Conservation (phyloP, 2,797 vertebrate genomes). For the Ceryle rudis region DNA sequence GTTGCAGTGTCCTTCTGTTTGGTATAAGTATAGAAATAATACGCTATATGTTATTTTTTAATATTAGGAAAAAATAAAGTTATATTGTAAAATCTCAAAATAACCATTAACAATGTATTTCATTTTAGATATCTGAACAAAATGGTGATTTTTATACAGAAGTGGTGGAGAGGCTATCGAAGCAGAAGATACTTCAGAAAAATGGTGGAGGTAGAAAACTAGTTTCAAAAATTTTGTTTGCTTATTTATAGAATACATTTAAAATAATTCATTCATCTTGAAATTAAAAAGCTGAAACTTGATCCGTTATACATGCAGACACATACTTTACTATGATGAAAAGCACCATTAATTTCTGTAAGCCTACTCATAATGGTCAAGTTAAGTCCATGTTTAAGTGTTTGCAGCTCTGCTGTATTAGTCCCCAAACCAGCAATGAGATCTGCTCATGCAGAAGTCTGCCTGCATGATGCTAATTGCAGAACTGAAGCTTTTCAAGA, state of each 20-base stretch:
- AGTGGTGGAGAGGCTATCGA: conserved; percentile 89
- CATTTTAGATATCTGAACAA: conserved; percentile 84
- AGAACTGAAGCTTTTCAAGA: not conserved
- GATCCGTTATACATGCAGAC: not conserved
- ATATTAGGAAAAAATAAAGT: not conserved
- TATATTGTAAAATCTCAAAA: not conserved
- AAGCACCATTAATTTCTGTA: conserved; percentile 21
- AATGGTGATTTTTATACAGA: conserved; percentile 87
- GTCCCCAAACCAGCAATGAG: not conserved
- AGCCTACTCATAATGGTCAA: not conserved
- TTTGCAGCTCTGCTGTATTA: not conserved
- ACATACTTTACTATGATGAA: not conserved
- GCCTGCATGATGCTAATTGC: not conserved
- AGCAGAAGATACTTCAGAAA: conserved; percentile 85
- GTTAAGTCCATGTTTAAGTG: not conserved
- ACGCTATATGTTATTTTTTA: not conserved
- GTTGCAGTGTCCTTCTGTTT: not conserved
- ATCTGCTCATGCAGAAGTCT: conserved; percentile 17
- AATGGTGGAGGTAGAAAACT: conserved; percentile 87
- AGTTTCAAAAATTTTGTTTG: not conserved
- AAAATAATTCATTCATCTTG: not conserved
- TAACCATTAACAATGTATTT: not conserved
- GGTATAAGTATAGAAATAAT: not conserved
- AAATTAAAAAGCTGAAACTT: not conserved
- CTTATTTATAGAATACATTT: not conserved